A percentile compares a stretch with the other conserved stretches of the same genome.
phyloP scores from a whole-genome alignment of 2,888 invertebrate species.

The Drosophila fungiperda region DNA sequence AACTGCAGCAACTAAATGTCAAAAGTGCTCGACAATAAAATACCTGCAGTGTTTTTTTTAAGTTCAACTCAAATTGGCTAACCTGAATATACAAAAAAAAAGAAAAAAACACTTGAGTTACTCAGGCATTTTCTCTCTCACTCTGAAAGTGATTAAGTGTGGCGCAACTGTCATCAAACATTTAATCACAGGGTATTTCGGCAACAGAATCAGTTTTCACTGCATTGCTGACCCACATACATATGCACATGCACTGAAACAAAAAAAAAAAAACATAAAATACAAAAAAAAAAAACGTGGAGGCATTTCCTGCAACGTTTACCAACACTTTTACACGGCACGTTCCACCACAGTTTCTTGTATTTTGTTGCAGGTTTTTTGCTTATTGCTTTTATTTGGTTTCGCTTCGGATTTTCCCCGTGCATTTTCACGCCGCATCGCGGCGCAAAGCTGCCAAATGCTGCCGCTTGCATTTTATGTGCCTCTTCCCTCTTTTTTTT shows the following conservation, averaged over 20 bases:
- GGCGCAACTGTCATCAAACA: not conserved
- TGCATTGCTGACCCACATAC: slow-evolving; percentile 67
- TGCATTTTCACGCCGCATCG: slow-evolving; percentile 64
- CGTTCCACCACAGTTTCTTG: slow-evolving; percentile 38
- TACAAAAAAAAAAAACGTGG: too few species aligned
- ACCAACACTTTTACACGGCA: slow-evolving; percentile 15
- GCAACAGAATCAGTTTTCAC: slow-evolving; percentile 29
- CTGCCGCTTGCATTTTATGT: slow-evolving; percentile 70
- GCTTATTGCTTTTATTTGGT: slow-evolving; percentile 18
- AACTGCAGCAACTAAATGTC: slow-evolving; percentile 23
- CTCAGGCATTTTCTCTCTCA: too few species aligned
- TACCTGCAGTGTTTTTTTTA: not conserved
- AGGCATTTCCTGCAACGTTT: too few species aligned
- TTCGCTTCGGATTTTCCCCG: slow-evolving; percentile 33
- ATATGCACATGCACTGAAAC: slow-evolving; percentile 23
- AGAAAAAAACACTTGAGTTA: not conserved
- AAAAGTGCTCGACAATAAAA: slow-evolving; percentile 27
- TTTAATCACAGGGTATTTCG: slow-evolving; percentile 25
- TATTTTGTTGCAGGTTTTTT: slow-evolving; percentile 16
- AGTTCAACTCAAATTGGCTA: not conserved
- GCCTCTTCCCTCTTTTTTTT: slow-evolving; percentile 20
- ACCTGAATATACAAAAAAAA: not conserved
- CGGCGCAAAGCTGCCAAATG: slow-evolving; percentile 59
- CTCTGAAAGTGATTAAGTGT: too few species aligned
- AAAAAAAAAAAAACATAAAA: slow-evolving; percentile 12